These are phyloP conservation scores for Poecilia picta DNA, from an alignment of 2,797 vertebrate genomes.

Conservation along the genomic window DNA sequence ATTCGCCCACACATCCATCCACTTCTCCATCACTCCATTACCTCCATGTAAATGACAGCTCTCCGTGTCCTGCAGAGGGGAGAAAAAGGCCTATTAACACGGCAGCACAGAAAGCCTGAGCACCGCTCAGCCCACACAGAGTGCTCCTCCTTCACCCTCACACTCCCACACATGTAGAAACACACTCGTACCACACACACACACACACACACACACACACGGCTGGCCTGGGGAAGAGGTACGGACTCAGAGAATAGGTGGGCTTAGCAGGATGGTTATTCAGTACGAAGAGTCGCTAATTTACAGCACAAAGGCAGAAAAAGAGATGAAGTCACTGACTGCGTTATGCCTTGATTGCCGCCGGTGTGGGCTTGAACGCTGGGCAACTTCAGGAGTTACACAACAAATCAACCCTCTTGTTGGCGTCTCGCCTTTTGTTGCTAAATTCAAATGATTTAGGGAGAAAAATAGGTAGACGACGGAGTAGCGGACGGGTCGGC, in stretches of 20 bases:
- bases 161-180: conserved; percentile 67
- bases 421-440: conserved; percentile 6
- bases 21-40: conserved; percentile 80
- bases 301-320: conserved; percentile 37
- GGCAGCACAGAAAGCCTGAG: conserved; percentile 71
- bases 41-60: conserved; percentile 82
- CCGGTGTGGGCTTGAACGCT: conserved; percentile 33
- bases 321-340: conserved; percentile 43
- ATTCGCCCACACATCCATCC: conserved; percentile 77
- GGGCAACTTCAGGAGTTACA: conserved; percentile 22
- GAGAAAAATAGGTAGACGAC: background rate
- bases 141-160: conserved; percentile 75
- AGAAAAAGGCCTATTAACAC: conserved; percentile 80
- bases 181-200: conserved; percentile 29
- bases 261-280: conserved; percentile 52
- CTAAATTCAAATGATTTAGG: conserved; percentile 16
- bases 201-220: conserved; percentile 47
- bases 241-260: conserved; percentile 41
- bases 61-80: conserved; percentile 76
- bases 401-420: conserved; percentile 23
- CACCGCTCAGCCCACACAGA: conserved; percentile 77
- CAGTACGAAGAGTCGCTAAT: conserved; percentile 47
- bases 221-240: conserved; percentile 57
- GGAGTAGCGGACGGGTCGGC: background rate
- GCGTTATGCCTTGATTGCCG: conserved; percentile 29